A percentile compares a stretch with the other conserved stretches of the same genome.
Conservation (phyloP, 2,888 invertebrate genomes). For the Ametastegia equiseti region DNA sequence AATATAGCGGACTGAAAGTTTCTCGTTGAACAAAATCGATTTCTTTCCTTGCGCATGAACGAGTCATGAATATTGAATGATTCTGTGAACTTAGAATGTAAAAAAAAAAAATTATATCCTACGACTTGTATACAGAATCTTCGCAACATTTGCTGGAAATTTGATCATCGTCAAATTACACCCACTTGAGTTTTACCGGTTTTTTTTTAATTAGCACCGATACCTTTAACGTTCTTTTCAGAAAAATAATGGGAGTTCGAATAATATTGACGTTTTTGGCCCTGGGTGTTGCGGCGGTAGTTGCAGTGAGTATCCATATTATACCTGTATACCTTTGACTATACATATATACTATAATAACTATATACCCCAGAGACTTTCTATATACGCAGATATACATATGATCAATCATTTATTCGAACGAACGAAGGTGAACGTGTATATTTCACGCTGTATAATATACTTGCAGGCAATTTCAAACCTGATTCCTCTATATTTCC, state of each 20-base stretch:
- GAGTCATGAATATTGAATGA: too few species aligned
- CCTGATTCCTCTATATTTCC: background rate
- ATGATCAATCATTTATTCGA: background rate
- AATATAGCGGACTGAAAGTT: too few species aligned
- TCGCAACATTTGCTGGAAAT: too few species aligned
- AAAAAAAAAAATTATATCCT: too few species aligned
- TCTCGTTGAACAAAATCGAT: too few species aligned
- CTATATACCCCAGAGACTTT: background rate
- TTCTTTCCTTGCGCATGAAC: too few species aligned
- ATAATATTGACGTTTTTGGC: slow-evolving; percentile 56
- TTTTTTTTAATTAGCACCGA: background rate
- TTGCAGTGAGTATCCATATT: slow-evolving; percentile 58
- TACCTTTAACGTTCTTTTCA: background rate
- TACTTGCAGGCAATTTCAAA: background rate
- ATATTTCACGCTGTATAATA: background rate
- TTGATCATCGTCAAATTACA: background rate
- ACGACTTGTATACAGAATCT: too few species aligned
- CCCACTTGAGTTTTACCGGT: background rate
- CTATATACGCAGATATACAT: background rate
- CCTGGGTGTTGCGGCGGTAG: slow-evolving; percentile 56
- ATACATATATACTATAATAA: too few species aligned
- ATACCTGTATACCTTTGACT: too few species aligned
- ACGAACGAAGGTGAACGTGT: slow-evolving; percentile 18
- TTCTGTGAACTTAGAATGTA: too few species aligned
- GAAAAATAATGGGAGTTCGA: background rate